Conservation (phyloP, 2,888 invertebrate genomes). For the Diloba caeruleocephala region DNA sequence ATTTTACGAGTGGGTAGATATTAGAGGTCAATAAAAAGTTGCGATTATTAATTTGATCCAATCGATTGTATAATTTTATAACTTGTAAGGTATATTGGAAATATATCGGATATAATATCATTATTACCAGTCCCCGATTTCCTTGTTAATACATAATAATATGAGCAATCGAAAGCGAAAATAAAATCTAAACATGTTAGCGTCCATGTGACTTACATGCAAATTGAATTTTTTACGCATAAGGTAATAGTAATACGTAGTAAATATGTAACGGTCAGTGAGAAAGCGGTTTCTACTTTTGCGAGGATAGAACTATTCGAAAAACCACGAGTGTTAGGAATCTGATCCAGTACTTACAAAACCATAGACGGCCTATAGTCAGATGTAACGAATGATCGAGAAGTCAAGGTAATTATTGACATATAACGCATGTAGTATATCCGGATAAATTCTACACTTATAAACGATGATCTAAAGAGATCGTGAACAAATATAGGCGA, state of each 20-base stretch:
- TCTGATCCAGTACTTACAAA: no score
- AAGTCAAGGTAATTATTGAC: constrained; percentile 43
- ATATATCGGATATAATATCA: constrained; percentile 3
- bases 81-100: constrained; percentile 18
- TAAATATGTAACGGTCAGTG: no score
- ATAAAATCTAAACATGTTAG: no score
- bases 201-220: no score
- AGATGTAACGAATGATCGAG: constrained; percentile 17
- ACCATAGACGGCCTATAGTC: not conserved
- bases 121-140: no score
- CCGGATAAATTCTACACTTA: constrained; percentile 58
- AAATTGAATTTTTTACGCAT: no score
- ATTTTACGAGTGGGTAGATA: constrained; percentile 56
- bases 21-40: constrained; percentile 59
- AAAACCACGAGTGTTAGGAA: no score
- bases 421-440: constrained; percentile 14
- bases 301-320: no score
- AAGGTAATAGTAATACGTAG: no score
- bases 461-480: constrained; percentile 60
- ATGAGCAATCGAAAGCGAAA: no score
- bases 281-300: no score
- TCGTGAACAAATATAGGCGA: constrained; percentile 67
- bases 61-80: constrained; percentile 14
- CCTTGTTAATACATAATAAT: no score
- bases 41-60: constrained; percentile 27